A percentile compares a stretch with the other conserved stretches of the same genome.
Conservation (phyloP, 2,113 vertebrate species). For the Cynopterus brachyotis region DNA sequence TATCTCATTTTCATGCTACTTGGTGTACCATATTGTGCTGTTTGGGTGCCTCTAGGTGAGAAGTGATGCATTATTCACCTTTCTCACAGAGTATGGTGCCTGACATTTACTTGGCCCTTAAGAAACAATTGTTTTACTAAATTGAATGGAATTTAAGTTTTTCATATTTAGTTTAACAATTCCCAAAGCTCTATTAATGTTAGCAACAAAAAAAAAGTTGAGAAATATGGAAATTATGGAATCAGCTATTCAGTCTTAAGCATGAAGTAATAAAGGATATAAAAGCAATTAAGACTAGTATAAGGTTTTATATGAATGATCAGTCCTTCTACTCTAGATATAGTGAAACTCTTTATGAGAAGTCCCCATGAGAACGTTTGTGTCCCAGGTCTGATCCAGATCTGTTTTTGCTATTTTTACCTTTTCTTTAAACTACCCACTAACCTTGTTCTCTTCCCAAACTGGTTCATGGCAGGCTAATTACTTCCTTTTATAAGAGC, state of each 20-base stretch:
- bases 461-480: slow-evolving; percentile 64
- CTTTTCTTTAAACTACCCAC: slow-evolving; percentile 36
- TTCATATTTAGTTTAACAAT: background rate
- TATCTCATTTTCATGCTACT: background rate
- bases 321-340: background rate
- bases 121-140: background rate
- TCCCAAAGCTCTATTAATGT: background rate
- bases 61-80: background rate
- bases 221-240: background rate
- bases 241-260: background rate
- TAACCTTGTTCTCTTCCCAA: slow-evolving; percentile 72
- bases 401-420: slow-evolving; percentile 63
- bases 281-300: background rate
- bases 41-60: background rate
- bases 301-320: background rate
- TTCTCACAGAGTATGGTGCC: background rate
- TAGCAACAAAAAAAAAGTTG: background rate
- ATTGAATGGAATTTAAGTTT: background rate
- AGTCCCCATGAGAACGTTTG: background rate
- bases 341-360: background rate
- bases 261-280: background rate
- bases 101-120: background rate
- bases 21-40: background rate
- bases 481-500: slow-evolving; percentile 67
- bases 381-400: slow-evolving; percentile 48